A percentile compares a stretch with the other conserved stretches of the same genome.
These are phyloP conservation scores for Pachyseris speciosa DNA, from an alignment of 64 coral and sea anemone genomes.

Conservation along the genomic window DNA sequence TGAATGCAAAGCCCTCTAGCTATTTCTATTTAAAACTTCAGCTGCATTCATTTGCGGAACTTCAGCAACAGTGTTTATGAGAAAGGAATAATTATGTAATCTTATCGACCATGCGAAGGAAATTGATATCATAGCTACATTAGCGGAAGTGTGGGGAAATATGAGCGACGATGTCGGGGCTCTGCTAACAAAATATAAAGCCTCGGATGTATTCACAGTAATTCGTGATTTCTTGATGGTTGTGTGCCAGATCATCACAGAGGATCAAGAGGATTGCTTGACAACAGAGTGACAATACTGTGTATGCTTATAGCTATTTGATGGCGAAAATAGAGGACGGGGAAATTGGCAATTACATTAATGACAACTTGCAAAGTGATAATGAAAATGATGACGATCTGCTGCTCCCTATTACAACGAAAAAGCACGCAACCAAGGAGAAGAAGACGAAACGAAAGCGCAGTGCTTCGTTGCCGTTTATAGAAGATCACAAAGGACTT, in stretches of 20 bases:
- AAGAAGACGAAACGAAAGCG: not conserved
- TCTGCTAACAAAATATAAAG: constrained; percentile 1
- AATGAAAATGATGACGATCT: constrained; percentile 12
- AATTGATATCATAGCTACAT: not conserved
- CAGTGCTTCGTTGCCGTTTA: constrained; percentile 20
- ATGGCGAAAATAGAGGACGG: constrained; percentile 15
- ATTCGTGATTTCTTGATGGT: too few species aligned
- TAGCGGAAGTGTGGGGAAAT: not conserved
- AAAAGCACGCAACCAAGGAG: not conserved
- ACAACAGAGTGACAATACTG: too few species aligned
- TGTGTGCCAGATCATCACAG: not conserved
- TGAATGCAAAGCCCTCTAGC: too few species aligned
- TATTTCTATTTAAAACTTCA: too few species aligned
- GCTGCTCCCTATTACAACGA: not conserved
- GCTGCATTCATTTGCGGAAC: too few species aligned
- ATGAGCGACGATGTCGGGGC: not conserved
- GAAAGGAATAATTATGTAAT: not conserved
- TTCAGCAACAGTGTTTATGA: not conserved
- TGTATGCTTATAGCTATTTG: not conserved
- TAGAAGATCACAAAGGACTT: not conserved
- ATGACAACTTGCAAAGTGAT: not conserved
- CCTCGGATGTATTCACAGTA: too few species aligned
- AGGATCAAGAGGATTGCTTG: not conserved
- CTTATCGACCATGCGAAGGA: not conserved
- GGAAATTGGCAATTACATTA: not conserved